Evolutionary conservation across 1,140 invertebrate species (phyloP).

Genomic region (Sinella curviseta): DNA sequence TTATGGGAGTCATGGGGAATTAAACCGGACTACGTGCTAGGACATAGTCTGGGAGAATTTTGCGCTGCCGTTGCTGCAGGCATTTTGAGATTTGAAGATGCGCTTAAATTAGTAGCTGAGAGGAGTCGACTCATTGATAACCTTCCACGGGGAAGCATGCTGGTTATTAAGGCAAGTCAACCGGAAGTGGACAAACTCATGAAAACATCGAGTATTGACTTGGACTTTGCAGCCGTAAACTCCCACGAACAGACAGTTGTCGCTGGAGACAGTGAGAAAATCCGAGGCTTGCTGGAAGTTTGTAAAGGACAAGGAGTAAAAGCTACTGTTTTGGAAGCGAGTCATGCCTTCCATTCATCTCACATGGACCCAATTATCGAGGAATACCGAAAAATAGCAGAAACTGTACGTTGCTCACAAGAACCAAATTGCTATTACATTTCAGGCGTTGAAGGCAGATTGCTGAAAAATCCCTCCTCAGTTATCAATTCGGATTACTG

Average conservation of each 20-base stretch:
- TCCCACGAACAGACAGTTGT: background rate
- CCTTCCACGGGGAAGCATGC: conserved; percentile 7
- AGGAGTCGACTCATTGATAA: conserved; percentile 28
- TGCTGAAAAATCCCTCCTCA: background rate
- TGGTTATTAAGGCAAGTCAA: conserved; percentile 27
- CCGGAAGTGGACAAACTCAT: background rate
- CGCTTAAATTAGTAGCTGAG: conserved; percentile 27
- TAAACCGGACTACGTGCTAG: conserved; percentile 32
- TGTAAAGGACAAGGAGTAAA: background rate
- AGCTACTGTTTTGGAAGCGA: background rate
- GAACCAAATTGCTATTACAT: background rate
- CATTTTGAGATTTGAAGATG: conserved; percentile 37
- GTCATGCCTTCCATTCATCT: background rate
- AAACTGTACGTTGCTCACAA: background rate
- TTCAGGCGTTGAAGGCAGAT: background rate
- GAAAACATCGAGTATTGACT: background rate
- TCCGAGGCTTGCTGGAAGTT: background rate
- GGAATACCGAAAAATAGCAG: background rate
- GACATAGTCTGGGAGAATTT: conserved; percentile 44
- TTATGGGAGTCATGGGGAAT: conserved; percentile 28
- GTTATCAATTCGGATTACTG: conserved; percentile 11
- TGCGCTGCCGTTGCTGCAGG: conserved; percentile 31
- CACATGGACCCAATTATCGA: conserved; percentile 13
- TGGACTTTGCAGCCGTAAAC: conserved; percentile 3
- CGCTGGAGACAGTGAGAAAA: conserved; percentile 1